Evolutionary conservation across 1,140 invertebrate genomes (phyloP).

Genomic region (Drosophila persimilis): DNA sequence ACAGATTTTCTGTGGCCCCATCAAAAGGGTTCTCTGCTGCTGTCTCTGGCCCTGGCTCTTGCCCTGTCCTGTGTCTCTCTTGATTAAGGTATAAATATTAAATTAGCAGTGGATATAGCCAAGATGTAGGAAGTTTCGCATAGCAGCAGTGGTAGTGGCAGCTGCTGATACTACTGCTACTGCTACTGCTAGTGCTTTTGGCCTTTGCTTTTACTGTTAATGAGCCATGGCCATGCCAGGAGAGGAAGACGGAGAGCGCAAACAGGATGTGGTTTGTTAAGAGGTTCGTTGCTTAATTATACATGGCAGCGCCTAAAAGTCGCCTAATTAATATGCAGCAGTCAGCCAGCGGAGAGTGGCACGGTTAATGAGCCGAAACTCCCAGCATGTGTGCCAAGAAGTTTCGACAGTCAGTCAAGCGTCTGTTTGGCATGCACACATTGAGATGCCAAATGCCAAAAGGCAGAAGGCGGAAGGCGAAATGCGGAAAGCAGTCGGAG

Average conservation of each 20-base stretch:
- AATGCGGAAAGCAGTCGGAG: no score
- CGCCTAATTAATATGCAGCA: slow-evolving; percentile 78
- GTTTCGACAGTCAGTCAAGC: slow-evolving; percentile 63
- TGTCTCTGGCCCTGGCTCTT: background rate
- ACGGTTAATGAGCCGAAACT: slow-evolving; percentile 74
- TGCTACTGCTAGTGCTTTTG: slow-evolving; percentile 26
- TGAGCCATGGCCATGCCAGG: slow-evolving; percentile 61
- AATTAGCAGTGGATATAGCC: slow-evolving; percentile 55
- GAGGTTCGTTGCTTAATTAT: slow-evolving; percentile 69
- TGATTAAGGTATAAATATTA: slow-evolving; percentile 82
- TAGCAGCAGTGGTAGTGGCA: background rate
- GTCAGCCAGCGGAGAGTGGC: slow-evolving; percentile 45
- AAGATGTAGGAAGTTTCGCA: background rate
- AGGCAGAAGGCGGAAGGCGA: background rate
- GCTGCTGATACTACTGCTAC: background rate
- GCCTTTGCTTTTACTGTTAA: slow-evolving; percentile 42
- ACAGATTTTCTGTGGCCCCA: slow-evolving; percentile 61
- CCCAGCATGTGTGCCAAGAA: slow-evolving; percentile 65
- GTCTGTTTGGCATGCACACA: slow-evolving; percentile 41
- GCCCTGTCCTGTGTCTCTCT: slow-evolving; percentile 32
- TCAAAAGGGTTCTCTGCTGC: slow-evolving; percentile 41
- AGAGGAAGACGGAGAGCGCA: slow-evolving; percentile 33
- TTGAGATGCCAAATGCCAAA: background rate
- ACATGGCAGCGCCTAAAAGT: slow-evolving; percentile 77
- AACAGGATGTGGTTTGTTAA: slow-evolving; percentile 69